phyloP scores from a whole-genome alignment of 1,140 invertebrate genomes.

The Sminthurides bifidus region DNA sequence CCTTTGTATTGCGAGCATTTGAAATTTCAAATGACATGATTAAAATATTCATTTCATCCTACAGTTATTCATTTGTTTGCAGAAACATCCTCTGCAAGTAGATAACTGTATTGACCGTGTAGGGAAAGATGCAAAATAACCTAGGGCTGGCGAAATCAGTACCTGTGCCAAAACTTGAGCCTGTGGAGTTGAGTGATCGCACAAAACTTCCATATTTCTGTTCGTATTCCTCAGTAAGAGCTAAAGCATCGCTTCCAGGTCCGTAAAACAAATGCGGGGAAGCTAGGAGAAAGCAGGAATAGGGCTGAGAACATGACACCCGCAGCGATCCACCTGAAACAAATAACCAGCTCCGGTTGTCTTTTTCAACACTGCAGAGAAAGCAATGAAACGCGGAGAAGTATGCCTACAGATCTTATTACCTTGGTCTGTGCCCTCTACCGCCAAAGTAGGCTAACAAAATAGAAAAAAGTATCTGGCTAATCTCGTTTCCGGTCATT shows the following conservation, averaged over 20 bases:
- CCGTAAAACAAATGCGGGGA: conserved; percentile 58
- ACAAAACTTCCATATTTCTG: not conserved
- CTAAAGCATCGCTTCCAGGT: conserved; percentile 42
- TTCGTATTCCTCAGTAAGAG: conserved; percentile 37
- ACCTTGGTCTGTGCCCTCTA: conserved; percentile 43
- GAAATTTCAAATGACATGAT: no score
- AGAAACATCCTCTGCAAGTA: no score
- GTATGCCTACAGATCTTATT: not conserved
- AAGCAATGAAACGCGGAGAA: no score
- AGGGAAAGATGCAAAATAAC: not conserved
- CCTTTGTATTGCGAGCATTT: no score
- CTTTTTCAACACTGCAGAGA: not conserved
- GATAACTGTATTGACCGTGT: no score
- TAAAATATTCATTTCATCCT: no score
- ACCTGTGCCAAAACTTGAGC: no score
- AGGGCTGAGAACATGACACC: conserved; percentile 34
- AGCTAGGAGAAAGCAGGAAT: conserved; percentile 50
- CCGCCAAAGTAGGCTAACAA: conserved; percentile 50
- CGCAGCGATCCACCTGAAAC: conserved; percentile 19
- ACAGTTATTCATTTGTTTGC: no score
- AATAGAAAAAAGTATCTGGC: conserved; percentile 49
- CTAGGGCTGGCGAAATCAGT: no score
- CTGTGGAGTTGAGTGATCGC: no score
- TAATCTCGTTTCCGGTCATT: conserved; percentile 57
- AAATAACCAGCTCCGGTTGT: not conserved